phyloP scores from a whole-genome alignment of 2,113 vertebrate genomes.

The Oceanites oceanicus region DNA sequence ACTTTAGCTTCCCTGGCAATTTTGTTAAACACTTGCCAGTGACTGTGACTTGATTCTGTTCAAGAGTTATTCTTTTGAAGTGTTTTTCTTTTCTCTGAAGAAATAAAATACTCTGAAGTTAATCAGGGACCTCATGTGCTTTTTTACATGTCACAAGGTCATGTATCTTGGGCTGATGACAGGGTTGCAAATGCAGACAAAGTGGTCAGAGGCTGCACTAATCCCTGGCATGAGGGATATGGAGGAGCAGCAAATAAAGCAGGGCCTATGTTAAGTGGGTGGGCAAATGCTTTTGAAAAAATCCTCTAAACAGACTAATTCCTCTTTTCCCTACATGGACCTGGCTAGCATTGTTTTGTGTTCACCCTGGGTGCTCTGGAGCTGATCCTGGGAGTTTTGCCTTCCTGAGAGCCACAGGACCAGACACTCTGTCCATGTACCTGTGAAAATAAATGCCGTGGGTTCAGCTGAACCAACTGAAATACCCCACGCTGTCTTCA shows the following conservation, averaged over 20 bases:
- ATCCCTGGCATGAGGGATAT: conserved; percentile 30
- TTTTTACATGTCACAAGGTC: conserved; percentile 40
- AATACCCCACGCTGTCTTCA: neutral
- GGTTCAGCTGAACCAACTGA: neutral
- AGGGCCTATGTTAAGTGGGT: conserved; percentile 32
- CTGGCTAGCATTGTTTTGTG: neutral
- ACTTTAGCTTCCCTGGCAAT: neutral
- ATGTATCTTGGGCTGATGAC: neutral
- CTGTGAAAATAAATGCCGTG: neutral
- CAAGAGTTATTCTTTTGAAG: conserved; percentile 5
- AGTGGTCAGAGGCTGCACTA: conserved; percentile 42
- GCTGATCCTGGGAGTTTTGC: neutral
- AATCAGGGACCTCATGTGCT: neutral
- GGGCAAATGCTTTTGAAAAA: conserved; percentile 47
- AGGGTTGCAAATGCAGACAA: conserved; percentile 42
- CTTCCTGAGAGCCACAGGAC: neutral
- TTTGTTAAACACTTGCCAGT: conserved; percentile 15
- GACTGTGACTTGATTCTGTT: conserved; percentile 7
- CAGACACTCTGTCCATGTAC: neutral
- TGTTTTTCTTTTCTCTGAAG: conserved; percentile 12
- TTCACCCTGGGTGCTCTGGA: neutral
- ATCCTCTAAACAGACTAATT: neutral
- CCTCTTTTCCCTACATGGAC: neutral
- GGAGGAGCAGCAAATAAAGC: conserved; percentile 29
- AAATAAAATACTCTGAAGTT: conserved; percentile 42